Base-by-base conservation (phyloP, 2,797 vertebrate genomes). In the Thamnophis elegans region DNA sequence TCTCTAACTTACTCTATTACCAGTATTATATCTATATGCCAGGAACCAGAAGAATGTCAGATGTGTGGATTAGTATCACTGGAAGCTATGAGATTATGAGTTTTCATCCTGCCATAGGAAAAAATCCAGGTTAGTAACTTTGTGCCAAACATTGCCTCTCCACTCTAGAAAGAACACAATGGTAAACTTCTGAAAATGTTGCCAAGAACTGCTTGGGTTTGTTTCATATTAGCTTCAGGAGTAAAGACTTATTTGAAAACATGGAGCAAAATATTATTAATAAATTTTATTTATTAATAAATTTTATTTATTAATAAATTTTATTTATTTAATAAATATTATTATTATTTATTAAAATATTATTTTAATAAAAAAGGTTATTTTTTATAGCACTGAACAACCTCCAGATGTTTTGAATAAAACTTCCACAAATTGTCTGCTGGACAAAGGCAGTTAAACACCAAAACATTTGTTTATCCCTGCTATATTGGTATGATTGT, bases 301-400 rank as follows among this genome's bases (percentile, higher is more conserved):
- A n/a, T n/a, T n/a, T n/a, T n/a, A n/a, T n/a, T n/a, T 73, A 73
- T 18, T 42, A 78, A 78, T n/a, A n/a, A n/a, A n/a, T n/a, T n/a
- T n/a, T n/a, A n/a, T n/a, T n/a, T n/a, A n/a, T n/a, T n/a, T n/a
- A n/a, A n/a, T n/a, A n/a, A n/a, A n/a, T n/a, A n/a, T n/a, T n/a
- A n/a, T n/a, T n/a, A n/a, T n/a, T n/a, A n/a, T n/a, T n/a, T n/a
- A n/a, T n/a, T n/a, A n/a, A n/a, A n/a, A n/a, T 78, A 20, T 18
- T 68, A 68, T 54, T 53, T 93, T 93, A 90, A 93, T 9, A 94
- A 94, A 96, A 96, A 94, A 87, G 60, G 32, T 22, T 94, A 0
- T 8, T 16, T 73, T 73, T 73, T 53, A 53, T 53, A 18, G 65
- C n/a, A 68, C 14, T 68, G n/a, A 8, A 2, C 65, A 68, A 32